These are phyloP conservation scores for Platyura marginata DNA, from an alignment of 1,140 invertebrate genomes.

Conservation along the genomic window DNA sequence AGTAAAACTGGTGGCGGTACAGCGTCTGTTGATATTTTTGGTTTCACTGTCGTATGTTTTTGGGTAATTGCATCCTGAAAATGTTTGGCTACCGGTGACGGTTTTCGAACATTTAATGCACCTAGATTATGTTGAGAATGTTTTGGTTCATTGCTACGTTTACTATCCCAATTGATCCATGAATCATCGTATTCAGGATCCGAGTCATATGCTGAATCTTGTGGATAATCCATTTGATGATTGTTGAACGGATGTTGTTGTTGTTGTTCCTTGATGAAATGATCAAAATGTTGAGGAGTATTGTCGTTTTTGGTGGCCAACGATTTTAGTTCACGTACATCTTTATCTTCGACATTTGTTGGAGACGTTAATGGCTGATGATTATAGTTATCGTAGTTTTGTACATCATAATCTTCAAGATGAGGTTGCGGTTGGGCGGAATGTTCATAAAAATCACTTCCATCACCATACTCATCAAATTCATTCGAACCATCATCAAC, in stretches of 20 bases:
- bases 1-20: slow-evolving; percentile 5
- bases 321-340: slow-evolving; percentile 2
- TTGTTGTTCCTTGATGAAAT: neutral
- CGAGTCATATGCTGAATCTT: neutral
- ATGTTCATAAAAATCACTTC: neutral
- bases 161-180: slow-evolving; percentile 10
- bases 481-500: slow-evolving; percentile 1
- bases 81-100: neutral
- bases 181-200: slow-evolving; percentile 3
- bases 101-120: neutral
- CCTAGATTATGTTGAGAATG: neutral
- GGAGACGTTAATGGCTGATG: neutral
- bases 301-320: neutral
- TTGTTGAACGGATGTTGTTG: neutral
- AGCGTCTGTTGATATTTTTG: slow-evolving; percentile 1
- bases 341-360: slow-evolving; percentile 6
- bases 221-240: neutral
- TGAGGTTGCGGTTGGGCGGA: neutral
- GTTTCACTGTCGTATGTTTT: neutral
- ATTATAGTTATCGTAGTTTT: neutral
- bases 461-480: slow-evolving; percentile 2
- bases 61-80: neutral
- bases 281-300: no score
- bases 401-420: neutral
- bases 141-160: slow-evolving; percentile 3